Evolutionary conservation across 2,888 invertebrate genomes (phyloP).

Genomic region (Leucophenga maculata): DNA sequence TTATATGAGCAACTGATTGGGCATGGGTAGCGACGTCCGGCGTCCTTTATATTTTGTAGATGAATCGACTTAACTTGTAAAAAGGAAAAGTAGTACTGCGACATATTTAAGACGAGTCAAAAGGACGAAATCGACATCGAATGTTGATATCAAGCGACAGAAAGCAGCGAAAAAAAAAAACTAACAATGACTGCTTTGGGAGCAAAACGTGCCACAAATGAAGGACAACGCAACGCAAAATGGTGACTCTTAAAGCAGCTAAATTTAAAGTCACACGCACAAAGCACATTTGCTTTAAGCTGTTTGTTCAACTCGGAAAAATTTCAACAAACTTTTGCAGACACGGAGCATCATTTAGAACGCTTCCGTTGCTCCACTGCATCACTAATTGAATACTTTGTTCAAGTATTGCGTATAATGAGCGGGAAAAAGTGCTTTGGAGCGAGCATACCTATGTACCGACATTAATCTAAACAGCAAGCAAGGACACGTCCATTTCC

Average conservation of each 20-base stretch:
- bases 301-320: too few relatives aligned
- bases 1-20: neutral
- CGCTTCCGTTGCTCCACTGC: too few relatives aligned
- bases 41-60: too few relatives aligned
- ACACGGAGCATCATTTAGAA: too few relatives aligned
- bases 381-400: constrained; percentile 20
- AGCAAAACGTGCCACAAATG: neutral
- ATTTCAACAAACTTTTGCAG: too few relatives aligned
- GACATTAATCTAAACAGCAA: neutral
- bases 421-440: neutral
- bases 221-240: neutral
- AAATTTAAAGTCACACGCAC: too few relatives aligned
- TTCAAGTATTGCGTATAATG: neutral
- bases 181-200: neutral
- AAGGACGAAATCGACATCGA: neutral
- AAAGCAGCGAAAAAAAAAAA: neutral
- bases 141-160: too few relatives aligned
- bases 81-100: neutral
- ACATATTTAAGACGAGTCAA: neutral
- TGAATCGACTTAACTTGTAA: neutral
- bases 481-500: neutral
- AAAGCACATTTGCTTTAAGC: too few relatives aligned
- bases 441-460: neutral
- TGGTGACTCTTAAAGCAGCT: too few relatives aligned
- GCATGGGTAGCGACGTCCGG: neutral